Base-by-base conservation (phyloP, 2,113 vertebrate species). In the Xyrauchen texanus region DNA sequence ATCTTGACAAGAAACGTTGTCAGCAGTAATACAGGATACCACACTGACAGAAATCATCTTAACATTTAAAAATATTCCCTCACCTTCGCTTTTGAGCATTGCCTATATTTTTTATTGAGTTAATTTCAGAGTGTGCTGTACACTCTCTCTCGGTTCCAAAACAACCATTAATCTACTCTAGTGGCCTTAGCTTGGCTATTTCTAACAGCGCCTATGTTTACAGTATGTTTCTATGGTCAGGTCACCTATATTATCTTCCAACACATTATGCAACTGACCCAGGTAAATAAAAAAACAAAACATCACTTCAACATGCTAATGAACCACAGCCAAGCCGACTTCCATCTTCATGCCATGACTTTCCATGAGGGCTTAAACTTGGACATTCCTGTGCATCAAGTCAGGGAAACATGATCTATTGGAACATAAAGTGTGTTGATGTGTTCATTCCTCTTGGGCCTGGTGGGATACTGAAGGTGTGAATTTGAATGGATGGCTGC, bases 261-360 rank as follows among this genome's bases (percentile, higher is more conserved):
- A 62, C 77, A 69, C 21, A 34, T 78, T 78, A 70, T 69, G 66
- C 58, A 78, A 70, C 67, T 42, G 66, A 78, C 45, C 42, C 5
- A 10, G 61, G 66, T 34, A 34, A 34, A 34, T n/a, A 34, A 34
- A 34, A 34, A 34, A 34, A 34, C 34, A 78, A 60, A 78, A 70
- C 69, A 47, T 72, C 45, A 60, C 69, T 60, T 16, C n/a, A 52
- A 70, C 67, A 58, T 62, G 57, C n/a, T 52, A 60, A 58, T 52
- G 49, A 52, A 62, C 67, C 77, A 78, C 55, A 78, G 46, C 16
- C 66, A 68, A 51, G 16, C 12, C 65, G 9, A 7, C 15, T 4
- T 49, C 13, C 45, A 12, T 42, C 9, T 68, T 15, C 44, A 66
- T 45, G 45, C 10, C 34, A 77, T 16, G 10, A 52, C 46, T 62